Evolutionary conservation across 2,113 vertebrate genomes (phyloP).

Genomic region (Paradisaea rubra): DNA sequence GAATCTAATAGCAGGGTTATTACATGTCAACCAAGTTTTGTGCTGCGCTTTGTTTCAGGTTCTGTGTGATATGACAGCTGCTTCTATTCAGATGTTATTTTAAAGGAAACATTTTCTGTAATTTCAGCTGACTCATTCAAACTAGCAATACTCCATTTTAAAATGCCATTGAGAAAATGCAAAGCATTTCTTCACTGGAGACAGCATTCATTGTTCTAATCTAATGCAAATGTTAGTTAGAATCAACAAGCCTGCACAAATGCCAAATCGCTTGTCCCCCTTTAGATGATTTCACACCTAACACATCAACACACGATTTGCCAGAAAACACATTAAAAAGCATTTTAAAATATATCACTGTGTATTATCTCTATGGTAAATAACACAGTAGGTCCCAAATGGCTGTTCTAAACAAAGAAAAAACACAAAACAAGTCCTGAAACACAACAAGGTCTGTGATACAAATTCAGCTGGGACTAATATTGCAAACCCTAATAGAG

Average conservation of each 20-base stretch:
- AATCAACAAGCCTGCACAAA: constrained; percentile 30
- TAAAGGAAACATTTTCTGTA: constrained; percentile 50
- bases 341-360: not conserved
- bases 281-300: constrained; percentile 47
- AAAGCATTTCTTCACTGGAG: constrained; percentile 45
- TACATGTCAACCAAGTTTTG: constrained; percentile 52
- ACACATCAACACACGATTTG: constrained; percentile 2
- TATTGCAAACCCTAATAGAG: not conserved
- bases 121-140: constrained; percentile 61
- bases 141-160: constrained; percentile 37
- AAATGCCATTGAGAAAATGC: constrained; percentile 48
- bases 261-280: not conserved
- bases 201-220: constrained; percentile 34
- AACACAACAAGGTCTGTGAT: not conserved
- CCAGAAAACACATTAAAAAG: constrained; percentile 30
- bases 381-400: constrained; percentile 9
- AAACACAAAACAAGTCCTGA: not conserved
- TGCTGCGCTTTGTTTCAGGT: constrained; percentile 51
- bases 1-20: constrained; percentile 51
- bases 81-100: constrained; percentile 61
- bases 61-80: constrained; percentile 65
- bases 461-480: not conserved
- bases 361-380: constrained; percentile 15
- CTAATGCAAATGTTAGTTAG: constrained; percentile 52
- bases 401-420: not conserved